A percentile compares a stretch with the other conserved stretches of the same genome.
These are phyloP conservation scores for Lissonota sp. DNA, from an alignment of 2,888 invertebrate genomes.

Conservation along the genomic window DNA sequence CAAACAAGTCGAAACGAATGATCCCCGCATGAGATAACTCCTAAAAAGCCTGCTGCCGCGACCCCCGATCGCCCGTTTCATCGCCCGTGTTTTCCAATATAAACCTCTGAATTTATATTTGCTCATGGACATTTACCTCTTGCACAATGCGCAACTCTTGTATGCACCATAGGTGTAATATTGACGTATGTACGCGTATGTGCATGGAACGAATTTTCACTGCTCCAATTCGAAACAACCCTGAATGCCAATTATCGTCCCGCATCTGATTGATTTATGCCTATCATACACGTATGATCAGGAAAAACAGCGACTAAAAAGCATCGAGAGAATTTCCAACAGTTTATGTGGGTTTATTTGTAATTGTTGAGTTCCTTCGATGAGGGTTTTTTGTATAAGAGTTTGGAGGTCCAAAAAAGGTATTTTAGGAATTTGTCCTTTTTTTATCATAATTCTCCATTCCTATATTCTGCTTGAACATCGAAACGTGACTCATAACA, in stretches of 20 bases:
- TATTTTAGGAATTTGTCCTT: too few species aligned
- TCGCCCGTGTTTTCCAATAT: neutral
- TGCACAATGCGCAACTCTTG: neutral
- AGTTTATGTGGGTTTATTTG: neutral
- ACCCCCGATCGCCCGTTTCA: slow-evolving; percentile 34
- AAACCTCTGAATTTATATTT: neutral
- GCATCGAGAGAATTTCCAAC: neutral
- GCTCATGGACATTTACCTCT: neutral
- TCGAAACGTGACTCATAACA: too few species aligned
- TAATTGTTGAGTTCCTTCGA: neutral
- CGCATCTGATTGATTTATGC: neutral
- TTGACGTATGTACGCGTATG: neutral
- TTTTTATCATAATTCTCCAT: too few species aligned
- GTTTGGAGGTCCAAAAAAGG: too few species aligned
- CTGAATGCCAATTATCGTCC: slow-evolving; percentile 19
- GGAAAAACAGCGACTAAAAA: too few species aligned
- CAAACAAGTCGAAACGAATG: slow-evolving; percentile 74
- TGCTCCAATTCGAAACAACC: slow-evolving; percentile 8
- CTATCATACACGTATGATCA: too few species aligned
- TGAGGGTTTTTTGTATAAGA: neutral
- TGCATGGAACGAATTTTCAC: neutral
- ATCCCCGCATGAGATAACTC: slow-evolving; percentile 69
- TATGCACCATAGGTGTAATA: neutral
- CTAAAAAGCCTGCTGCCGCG: slow-evolving; percentile 61
- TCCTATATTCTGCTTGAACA: too few species aligned